Conservation (phyloP, 2,113 vertebrate species). For the Phalacrocorax aristotelis region DNA sequence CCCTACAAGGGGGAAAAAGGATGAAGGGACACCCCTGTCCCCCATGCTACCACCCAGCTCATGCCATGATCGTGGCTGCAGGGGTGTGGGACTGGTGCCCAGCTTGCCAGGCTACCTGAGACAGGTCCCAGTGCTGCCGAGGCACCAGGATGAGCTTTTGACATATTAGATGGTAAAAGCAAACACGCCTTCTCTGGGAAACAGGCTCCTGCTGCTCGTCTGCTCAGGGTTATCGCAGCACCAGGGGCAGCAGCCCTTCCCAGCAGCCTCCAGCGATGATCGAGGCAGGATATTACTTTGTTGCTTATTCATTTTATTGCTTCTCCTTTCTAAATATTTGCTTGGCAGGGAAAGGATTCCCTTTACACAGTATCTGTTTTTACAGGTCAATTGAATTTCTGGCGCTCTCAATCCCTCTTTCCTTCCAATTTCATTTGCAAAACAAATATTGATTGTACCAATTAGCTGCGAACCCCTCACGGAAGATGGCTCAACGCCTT, state of each 20-base stretch:
- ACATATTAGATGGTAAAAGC: not conserved
- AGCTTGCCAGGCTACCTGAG: slow-evolving; percentile 4
- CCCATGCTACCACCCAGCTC: not conserved
- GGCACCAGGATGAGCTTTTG: not conserved
- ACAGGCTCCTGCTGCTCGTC: not conserved
- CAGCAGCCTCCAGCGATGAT: not conserved
- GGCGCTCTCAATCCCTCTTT: slow-evolving; percentile 35
- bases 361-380: slow-evolving; percentile 58
- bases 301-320: slow-evolving; percentile 69
- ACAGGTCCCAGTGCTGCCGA: not conserved
- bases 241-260: slow-evolving; percentile 13
- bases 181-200: slow-evolving; percentile 45
- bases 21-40: not conserved
- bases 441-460: slow-evolving; percentile 68
- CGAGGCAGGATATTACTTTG: slow-evolving; percentile 62
- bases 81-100: not conserved
- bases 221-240: not conserved
- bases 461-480: slow-evolving; percentile 12
- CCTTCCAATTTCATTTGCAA: slow-evolving; percentile 59
- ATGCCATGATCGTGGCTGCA: accelerated
- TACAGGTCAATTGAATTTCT: slow-evolving; percentile 68
- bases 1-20: not conserved
- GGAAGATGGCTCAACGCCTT: not conserved
- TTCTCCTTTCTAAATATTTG: slow-evolving; percentile 71
- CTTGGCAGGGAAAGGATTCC: slow-evolving; percentile 60